Percentiles rank a stretch among this genome's conserved stretches.
phyloP scores from a whole-genome alignment of 2,888 invertebrate species.

The Schrankia costaestrigalis region DNA sequence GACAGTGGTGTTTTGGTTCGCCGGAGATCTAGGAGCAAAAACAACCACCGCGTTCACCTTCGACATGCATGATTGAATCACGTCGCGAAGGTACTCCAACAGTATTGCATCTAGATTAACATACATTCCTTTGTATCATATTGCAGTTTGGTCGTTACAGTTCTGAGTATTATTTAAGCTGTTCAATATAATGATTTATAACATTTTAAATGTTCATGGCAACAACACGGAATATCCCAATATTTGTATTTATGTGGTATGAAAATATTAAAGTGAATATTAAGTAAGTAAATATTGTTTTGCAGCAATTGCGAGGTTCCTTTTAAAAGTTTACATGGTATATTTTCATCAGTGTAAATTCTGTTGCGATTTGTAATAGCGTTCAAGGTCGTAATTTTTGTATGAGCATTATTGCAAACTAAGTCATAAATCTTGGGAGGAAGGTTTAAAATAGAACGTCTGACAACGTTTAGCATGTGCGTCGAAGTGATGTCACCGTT shows the following conservation, averaged over 20 bases:
- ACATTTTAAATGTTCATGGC: no score
- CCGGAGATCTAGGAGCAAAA: constrained; percentile 53
- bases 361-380: constrained; percentile 46
- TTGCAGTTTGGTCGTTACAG: no score
- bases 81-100: constrained; percentile 23
- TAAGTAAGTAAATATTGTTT: no score
- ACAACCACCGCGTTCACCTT: constrained; percentile 50
- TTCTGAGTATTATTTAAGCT: no score
- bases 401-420: constrained; percentile 32
- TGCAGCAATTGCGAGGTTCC: no score
- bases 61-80: constrained; percentile 50
- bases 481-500: constrained; percentile 71
- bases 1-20: constrained; percentile 58
- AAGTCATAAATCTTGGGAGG: constrained; percentile 38
- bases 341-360: constrained; percentile 43
- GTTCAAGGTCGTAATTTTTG: constrained; percentile 48
- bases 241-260: no score
- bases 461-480: constrained; percentile 44
- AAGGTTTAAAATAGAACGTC: constrained; percentile 29
- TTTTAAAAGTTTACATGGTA: constrained; percentile 19
- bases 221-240: no score
- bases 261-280: no score
- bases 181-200: no score
- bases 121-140: no score
- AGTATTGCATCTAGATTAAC: constrained; percentile 16